These are phyloP conservation scores for Atta cephalotes DNA, from an alignment of 1,140 invertebrate species.

Conservation along the genomic window DNA sequence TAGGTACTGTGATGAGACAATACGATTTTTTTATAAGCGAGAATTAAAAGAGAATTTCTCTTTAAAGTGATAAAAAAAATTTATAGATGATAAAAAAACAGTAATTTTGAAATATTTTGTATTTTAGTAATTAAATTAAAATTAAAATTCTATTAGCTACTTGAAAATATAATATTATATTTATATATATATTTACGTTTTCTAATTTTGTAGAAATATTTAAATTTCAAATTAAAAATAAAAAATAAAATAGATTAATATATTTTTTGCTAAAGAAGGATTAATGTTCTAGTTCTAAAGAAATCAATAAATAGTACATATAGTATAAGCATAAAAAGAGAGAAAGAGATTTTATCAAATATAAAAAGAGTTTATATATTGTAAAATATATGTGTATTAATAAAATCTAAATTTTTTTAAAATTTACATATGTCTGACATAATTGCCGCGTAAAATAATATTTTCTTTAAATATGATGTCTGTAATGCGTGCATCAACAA, in stretches of 20 bases:
- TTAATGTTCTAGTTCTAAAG: neutral
- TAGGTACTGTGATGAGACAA: neutral
- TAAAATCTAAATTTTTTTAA: neutral
- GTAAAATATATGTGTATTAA: neutral
- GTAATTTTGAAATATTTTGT: neutral
- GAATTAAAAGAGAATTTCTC: neutral
- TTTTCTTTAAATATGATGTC: neutral
- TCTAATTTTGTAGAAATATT: neutral
- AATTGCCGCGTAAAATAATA: conserved; percentile 17
- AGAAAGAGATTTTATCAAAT: neutral
- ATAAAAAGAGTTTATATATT: neutral
- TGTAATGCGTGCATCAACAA: neutral
- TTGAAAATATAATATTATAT: neutral
- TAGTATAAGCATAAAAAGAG: too few relatives aligned
- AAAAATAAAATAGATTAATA: neutral
- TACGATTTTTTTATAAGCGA: too few relatives aligned
- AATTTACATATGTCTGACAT: neutral
- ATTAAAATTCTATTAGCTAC: neutral
- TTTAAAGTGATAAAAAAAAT: neutral
- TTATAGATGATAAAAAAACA: neutral
- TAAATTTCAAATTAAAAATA: conserved; percentile 8
- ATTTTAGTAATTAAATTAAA: neutral
- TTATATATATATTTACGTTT: neutral
- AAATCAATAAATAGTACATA: neutral
- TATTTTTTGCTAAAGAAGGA: neutral